phyloP scores from a whole-genome alignment of 2,888 invertebrate genomes.

The Stegophylla sp. region DNA sequence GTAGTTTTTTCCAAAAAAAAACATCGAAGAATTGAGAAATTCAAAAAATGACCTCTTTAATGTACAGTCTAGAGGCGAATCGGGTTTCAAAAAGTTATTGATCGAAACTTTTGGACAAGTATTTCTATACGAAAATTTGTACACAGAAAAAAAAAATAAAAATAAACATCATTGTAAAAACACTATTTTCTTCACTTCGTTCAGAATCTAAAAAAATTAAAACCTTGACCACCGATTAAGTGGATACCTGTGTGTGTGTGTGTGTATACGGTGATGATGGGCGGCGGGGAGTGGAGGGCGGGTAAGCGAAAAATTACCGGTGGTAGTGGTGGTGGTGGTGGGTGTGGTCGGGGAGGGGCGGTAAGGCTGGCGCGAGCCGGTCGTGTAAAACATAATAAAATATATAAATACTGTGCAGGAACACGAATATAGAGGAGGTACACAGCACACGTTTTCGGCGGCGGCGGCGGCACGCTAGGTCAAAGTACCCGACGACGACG shows the following conservation, averaged over 20 bases:
- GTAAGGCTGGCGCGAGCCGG: slow-evolving; percentile 34
- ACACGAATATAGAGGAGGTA: too few species aligned
- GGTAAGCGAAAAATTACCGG: slow-evolving; percentile 38
- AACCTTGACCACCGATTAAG: slow-evolving; percentile 21
- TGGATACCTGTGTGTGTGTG: not conserved
- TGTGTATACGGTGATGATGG: not conserved
- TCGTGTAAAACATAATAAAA: slow-evolving; percentile 16
- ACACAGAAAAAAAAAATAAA: not conserved
- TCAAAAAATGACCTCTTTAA: too few species aligned
- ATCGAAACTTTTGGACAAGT: too few species aligned
- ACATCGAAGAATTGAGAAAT: too few species aligned
- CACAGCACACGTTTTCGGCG: not conserved
- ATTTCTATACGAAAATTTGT: too few species aligned
- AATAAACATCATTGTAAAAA: too few species aligned
- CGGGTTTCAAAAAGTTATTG: too few species aligned
- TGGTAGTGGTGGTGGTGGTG: slow-evolving; percentile 22
- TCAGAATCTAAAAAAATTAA: too few species aligned
- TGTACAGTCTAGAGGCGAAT: too few species aligned
- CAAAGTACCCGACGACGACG: slow-evolving; percentile 51
- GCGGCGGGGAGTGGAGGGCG: not conserved
- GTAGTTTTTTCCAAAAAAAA: too few species aligned
- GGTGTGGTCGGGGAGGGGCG: slow-evolving; percentile 36
- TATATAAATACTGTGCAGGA: not conserved
- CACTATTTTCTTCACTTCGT: too few species aligned
- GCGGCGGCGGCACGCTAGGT: slow-evolving; percentile 38